Evolutionary conservation across 1,140 invertebrate genomes (phyloP), one percentile per base, ranked within the genome.

Genomic region (Aphelenchoides fujianensis): DNA sequence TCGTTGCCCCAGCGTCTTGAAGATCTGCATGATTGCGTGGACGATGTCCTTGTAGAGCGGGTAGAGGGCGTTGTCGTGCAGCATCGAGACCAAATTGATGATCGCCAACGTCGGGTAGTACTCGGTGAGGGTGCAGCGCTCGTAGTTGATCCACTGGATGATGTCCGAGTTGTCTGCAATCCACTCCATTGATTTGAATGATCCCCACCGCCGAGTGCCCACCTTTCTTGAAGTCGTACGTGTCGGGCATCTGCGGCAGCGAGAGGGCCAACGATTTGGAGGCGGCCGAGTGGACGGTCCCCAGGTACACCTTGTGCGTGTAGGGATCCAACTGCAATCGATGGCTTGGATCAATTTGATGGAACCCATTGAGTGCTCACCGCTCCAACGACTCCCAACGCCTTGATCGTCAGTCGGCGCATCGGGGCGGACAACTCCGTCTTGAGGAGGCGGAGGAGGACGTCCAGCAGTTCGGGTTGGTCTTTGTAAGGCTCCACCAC

Each of bases 241-340:
- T 19, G 27, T 76, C 76, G 19, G 52, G 48, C 19, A 57, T 67
- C 32, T 71, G 80, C 9, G 79, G 79, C 41, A 83, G 68, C 19
- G 79, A 74, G 16, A 82, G 54, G 28, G 81, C 83, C 9, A 82
- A 30, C 12, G 81, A 74, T 36, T 72, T 74, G 9, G 81, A 74
- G 3, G 36, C 64, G 31, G 74, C 61, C 9, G 79, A 83, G n/a
- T 74, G 68, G 1, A 84, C 77, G 7, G 76, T 73, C 12, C 83
- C 82, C 23, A 77, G 32, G 64, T 63, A 76, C 86, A 97, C 83
- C 87, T 98, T 98, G 83, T 98, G 93, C 82, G 94, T 95, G 85
- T 98, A 98, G 0, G 97, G 96, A 89, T 98, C 97, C 76, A 95
- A 86, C n/a, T n/a, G n/a, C n/a, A n/a, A n/a, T n/a, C n/a, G n/a